These are phyloP conservation scores for Pangasius krempfi DNA, from an alignment of 2,797 vertebrate species.

Conservation along the genomic window DNA sequence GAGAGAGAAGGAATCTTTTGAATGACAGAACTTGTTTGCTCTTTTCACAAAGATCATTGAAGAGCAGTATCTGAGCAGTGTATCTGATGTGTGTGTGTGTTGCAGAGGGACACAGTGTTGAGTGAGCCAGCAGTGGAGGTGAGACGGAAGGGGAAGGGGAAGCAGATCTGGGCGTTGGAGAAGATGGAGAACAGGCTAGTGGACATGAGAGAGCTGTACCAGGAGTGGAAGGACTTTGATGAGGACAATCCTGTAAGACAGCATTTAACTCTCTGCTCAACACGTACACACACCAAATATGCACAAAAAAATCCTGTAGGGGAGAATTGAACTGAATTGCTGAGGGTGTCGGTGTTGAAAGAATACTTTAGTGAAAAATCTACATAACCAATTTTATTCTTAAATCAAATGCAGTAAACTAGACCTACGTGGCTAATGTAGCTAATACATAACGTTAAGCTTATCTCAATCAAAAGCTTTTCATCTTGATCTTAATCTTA, in stretches of 20 bases:
- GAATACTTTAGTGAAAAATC: neutral
- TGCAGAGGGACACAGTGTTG: constrained; percentile 89
- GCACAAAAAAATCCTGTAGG: neutral
- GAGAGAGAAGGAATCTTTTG: neutral
- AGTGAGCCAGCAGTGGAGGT: constrained; percentile 97
- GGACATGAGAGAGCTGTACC: constrained; percentile 97
- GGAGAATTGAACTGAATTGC: neutral
- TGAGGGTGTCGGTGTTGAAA: neutral
- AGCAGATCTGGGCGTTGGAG: constrained; percentile 97
- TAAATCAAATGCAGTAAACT: neutral
- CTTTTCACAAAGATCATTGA: neutral
- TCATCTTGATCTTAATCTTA: neutral
- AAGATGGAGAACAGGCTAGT: constrained; percentile 95
- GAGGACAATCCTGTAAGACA: constrained; percentile 84
- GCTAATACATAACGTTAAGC: neutral
- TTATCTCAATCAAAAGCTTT: neutral
- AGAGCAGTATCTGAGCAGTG: neutral
- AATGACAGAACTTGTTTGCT: neutral
- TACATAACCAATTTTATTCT: neutral
- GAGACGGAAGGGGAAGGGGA: constrained; percentile 88
- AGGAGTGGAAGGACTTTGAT: constrained; percentile 94
- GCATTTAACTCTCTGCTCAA: neutral
- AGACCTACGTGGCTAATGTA: neutral
- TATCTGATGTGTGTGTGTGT: constrained; percentile 5
- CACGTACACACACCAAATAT: neutral